phyloP scores from a whole-genome alignment of 2,888 invertebrate species.

The Cybosia mesomella region DNA sequence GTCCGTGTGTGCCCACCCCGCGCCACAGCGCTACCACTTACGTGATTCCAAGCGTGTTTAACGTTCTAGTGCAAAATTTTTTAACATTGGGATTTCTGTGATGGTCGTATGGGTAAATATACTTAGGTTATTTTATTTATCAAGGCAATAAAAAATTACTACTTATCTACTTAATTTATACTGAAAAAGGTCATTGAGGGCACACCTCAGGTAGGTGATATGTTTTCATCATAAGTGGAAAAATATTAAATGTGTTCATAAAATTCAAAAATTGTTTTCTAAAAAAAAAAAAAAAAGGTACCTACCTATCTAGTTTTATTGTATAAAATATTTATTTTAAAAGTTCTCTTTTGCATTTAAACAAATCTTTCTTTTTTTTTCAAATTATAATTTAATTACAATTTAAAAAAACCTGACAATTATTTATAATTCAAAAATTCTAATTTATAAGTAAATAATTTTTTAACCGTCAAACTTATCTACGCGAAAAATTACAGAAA shows the following conservation, averaged over 20 bases:
- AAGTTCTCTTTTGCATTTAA: neutral
- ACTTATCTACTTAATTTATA: neutral
- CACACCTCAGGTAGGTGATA: too few relatives aligned
- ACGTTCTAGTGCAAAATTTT: constrained; percentile 32
- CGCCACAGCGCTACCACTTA: constrained; percentile 22
- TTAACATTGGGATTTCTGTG: constrained; percentile 31
- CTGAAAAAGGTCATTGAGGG: neutral
- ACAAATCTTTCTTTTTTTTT: neutral
- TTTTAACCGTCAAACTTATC: too few relatives aligned
- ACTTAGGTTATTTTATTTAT: constrained; percentile 19
- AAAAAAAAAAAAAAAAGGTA: too few relatives aligned
- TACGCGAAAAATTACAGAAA: too few relatives aligned
- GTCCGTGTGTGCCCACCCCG: constrained; percentile 56
- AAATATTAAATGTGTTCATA: neutral
- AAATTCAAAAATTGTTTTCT: neutral
- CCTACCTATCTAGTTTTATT: neutral
- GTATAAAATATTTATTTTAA: neutral
- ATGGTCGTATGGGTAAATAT: constrained; percentile 43
- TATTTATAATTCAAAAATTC: too few relatives aligned
- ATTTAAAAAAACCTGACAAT: too few relatives aligned
- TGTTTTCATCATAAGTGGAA: neutral
- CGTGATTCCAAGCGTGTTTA: constrained; percentile 23
- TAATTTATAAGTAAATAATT: too few relatives aligned
- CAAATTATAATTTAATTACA: neutral
- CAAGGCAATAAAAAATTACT: neutral